These are phyloP conservation scores for Spodoptera littoralis DNA, from an alignment of 2,888 invertebrate genomes.

Conservation along the genomic window DNA sequence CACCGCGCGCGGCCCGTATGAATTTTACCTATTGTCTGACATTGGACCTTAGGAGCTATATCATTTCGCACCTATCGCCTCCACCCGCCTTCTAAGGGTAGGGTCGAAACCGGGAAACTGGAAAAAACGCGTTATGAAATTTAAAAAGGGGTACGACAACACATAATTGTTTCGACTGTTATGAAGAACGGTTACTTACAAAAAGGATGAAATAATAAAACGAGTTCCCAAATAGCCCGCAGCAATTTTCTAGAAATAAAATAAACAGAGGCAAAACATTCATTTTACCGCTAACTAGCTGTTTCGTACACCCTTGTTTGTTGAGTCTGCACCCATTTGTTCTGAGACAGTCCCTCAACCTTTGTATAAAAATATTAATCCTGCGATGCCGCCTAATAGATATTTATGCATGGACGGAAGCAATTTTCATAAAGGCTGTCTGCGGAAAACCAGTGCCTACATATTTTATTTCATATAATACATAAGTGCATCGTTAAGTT, in stretches of 20 bases:
- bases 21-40: constrained; percentile 89
- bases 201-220: constrained; percentile 52
- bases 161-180: constrained; percentile 54
- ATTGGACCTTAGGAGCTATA: constrained; percentile 87
- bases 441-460: constrained; percentile 57
- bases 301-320: constrained; percentile 81
- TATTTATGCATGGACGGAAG: constrained; percentile 86
- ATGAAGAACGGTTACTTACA: constrained; percentile 48
- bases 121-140: constrained; percentile 79
- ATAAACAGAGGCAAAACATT: constrained; percentile 69
- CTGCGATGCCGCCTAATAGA: constrained; percentile 82
- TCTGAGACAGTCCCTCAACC: constrained; percentile 74
- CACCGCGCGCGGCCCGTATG: constrained; percentile 81
- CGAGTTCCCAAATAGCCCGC: constrained; percentile 40
- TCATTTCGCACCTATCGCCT: constrained; percentile 85
- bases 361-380: constrained; percentile 85
- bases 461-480: constrained; percentile 68
- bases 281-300: constrained; percentile 73
- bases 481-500: constrained; percentile 76
- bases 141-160: constrained; percentile 67
- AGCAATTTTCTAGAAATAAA: constrained; percentile 62
- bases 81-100: constrained; percentile 62
- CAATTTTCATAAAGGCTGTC: constrained; percentile 79
- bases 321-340: constrained; percentile 71
- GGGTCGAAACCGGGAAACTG: constrained; percentile 53